phyloP scores from a whole-genome alignment of 2,888 invertebrate genomes.

The Tuta absoluta region DNA sequence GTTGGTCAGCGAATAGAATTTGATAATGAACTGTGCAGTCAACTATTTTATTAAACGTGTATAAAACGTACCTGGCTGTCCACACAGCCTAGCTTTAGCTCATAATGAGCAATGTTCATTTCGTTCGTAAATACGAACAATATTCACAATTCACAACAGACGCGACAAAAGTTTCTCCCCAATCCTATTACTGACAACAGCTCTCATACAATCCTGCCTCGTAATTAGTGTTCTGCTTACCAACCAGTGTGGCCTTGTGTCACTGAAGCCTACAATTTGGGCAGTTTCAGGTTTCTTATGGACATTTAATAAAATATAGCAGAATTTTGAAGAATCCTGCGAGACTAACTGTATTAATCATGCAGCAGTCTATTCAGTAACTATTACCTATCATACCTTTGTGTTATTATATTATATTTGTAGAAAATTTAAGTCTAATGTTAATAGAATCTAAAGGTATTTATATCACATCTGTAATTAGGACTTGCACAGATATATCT shows the following conservation, averaged over 20 bases:
- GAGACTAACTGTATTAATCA: too few species aligned
- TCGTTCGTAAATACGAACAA: not conserved
- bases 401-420: too few species aligned
- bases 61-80: not conserved
- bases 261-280: too few species aligned
- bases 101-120: not conserved
- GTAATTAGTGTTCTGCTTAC: slow-evolving; percentile 11
- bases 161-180: slow-evolving; percentile 7
- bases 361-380: too few species aligned
- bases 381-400: too few species aligned
- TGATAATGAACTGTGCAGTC: not conserved
- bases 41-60: not conserved
- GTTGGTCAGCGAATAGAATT: not conserved
- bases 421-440: too few species aligned
- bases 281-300: too few species aligned
- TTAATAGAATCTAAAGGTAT: too few species aligned
- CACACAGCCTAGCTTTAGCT: not conserved
- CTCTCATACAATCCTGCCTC: slow-evolving; percentile 6
- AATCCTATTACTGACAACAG: slow-evolving; percentile 16
- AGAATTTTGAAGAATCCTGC: too few species aligned
- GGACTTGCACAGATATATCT: too few species aligned
- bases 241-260: not conserved
- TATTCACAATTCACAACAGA: not conserved
- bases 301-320: too few species aligned
- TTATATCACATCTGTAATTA: too few species aligned